Evolutionary conservation across 1,140 invertebrate species (phyloP).

Genomic region (Amphibalanus amphitrite): DNA sequence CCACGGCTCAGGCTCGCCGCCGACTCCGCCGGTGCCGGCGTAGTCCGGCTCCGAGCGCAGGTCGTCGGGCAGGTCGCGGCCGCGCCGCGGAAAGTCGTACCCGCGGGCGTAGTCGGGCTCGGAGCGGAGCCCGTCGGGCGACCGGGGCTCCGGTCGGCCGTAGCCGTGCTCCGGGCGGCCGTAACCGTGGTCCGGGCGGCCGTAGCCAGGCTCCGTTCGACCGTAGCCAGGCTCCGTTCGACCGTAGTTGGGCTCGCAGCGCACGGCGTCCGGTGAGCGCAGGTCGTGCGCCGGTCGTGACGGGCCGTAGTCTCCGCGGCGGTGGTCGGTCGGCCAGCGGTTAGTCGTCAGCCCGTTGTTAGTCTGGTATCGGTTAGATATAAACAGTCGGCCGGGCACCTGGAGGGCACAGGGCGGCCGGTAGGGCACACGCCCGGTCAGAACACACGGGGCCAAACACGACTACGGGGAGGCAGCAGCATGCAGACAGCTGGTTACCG

Average conservation of each 20-base stretch:
- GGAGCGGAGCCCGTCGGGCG: not conserved
- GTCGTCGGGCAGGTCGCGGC: not conserved
- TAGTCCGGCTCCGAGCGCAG: constrained; percentile 1
- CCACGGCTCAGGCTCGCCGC: not conserved
- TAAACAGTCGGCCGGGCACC: not conserved
- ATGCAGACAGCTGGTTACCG: too few species aligned
- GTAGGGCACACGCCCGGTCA: too few species aligned
- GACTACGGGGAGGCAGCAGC: too few species aligned
- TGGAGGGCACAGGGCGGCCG: not conserved
- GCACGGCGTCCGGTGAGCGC: not conserved
- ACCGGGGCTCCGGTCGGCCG: not conserved
- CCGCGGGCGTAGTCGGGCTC: not conserved
- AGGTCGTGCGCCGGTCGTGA: not conserved
- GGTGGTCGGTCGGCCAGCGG: not conserved
- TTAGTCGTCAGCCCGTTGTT: not conserved
- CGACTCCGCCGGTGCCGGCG: too few species aligned
- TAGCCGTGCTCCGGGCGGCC: not conserved
- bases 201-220: too few species aligned
- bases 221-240: not conserved
- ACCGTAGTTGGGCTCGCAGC: not conserved
- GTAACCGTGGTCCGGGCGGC: too few species aligned
- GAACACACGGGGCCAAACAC: too few species aligned
- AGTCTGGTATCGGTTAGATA: not conserved
- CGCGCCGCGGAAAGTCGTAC: not conserved
- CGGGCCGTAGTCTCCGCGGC: not conserved